Evolutionary conservation across 2,797 vertebrate genomes (phyloP).

Genomic region (Menidia menidia): DNA sequence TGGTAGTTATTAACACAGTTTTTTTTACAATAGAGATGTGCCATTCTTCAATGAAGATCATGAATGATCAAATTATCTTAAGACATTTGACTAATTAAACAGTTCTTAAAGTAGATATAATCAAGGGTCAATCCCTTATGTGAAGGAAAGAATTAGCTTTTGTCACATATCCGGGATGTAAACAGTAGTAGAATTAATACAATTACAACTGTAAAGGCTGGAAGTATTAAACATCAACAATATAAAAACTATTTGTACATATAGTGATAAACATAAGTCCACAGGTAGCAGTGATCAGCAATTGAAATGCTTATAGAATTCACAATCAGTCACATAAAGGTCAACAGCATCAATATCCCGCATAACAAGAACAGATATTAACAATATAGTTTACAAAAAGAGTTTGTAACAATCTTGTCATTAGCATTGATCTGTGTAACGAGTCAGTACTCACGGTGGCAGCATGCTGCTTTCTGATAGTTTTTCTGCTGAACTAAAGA

Average conservation of each 20-base stretch:
- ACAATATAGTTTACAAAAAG: too few relatives aligned
- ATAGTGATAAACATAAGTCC: neutral
- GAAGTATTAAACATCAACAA: neutral
- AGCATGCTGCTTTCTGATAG: slow-evolving; percentile 52
- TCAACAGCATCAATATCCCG: neutral
- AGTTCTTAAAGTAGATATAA: neutral
- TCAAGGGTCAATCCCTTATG: neutral
- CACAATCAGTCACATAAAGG: neutral
- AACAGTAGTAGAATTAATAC: neutral
- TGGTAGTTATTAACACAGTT: too few relatives aligned
- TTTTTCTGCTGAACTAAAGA: slow-evolving; percentile 36
- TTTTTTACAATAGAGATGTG: neutral
- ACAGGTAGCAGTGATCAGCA: neutral
- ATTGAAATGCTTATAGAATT: neutral
- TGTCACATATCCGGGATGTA: neutral
- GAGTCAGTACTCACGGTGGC: slow-evolving; percentile 60
- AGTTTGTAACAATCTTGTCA: too few relatives aligned
- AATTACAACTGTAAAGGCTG: neutral
- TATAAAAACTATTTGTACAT: neutral
- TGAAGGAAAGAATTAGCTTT: neutral
- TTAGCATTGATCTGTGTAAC: slow-evolving; percentile 5
- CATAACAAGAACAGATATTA: too few relatives aligned
- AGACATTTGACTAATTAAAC: neutral
- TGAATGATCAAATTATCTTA: neutral
- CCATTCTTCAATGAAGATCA: neutral